A percentile compares a stretch with the other conserved stretches of the same genome.
phyloP scores from a whole-genome alignment of 2,113 vertebrate genomes.

The Antechinus flavipes region DNA sequence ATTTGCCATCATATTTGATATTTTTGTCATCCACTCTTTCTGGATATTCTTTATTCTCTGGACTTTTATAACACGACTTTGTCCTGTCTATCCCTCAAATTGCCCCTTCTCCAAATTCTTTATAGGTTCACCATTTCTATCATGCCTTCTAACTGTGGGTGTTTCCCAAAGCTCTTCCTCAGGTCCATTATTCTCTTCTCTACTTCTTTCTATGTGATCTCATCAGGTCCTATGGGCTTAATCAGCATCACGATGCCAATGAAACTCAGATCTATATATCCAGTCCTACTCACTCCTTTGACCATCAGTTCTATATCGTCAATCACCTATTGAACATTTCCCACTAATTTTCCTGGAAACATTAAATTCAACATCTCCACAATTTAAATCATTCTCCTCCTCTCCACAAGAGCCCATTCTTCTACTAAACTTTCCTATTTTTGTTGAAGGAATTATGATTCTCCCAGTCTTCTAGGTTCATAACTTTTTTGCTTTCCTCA shows the following conservation, averaged over 20 bases:
- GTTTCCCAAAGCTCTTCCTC: neutral
- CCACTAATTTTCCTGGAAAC: neutral
- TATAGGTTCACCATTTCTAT: neutral
- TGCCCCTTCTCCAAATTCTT: neutral
- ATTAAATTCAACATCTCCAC: neutral
- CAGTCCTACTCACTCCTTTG: neutral
- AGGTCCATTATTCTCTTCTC: neutral
- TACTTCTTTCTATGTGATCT: neutral
- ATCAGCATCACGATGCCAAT: neutral
- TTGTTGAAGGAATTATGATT: neutral
- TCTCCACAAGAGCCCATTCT: neutral
- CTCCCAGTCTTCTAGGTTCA: neutral
- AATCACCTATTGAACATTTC: neutral
- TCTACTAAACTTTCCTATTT: neutral
- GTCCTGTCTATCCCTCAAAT: neutral
- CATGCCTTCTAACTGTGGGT: neutral
- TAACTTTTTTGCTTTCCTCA: neutral
- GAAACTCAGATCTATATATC: neutral
- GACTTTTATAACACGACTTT: neutral
- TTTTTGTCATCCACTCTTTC: neutral
- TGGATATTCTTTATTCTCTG: neutral
- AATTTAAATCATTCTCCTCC: neutral
- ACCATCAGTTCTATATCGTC: neutral
- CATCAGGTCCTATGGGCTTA: neutral
- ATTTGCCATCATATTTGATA: neutral